These are phyloP conservation scores for Ceyx margarethae DNA, from an alignment of 2,113 vertebrate genomes.

Conservation along the genomic window DNA sequence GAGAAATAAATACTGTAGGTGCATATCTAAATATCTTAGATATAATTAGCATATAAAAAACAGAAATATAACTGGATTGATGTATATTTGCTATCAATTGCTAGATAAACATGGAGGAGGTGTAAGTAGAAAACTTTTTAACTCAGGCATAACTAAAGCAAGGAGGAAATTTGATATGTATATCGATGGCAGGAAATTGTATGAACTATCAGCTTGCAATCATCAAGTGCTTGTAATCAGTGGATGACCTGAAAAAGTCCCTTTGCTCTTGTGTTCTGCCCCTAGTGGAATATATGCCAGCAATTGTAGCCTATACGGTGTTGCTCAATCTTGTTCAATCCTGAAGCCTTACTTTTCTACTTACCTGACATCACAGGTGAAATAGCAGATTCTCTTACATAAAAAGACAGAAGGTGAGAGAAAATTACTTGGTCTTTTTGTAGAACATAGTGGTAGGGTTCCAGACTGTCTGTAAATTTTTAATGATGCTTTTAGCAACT, in stretches of 20 bases:
- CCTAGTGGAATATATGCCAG: not conserved
- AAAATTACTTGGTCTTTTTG: not conserved
- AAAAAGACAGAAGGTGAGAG: not conserved
- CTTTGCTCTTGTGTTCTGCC: not conserved
- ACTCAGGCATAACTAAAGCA: not conserved
- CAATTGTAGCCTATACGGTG: not conserved
- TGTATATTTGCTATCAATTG: not conserved
- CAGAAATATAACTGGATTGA: not conserved
- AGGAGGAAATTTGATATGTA: not conserved
- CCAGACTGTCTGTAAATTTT: slow-evolving; percentile 5
- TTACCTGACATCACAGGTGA: not conserved
- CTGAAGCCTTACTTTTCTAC: not conserved
- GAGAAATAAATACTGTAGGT: not conserved
- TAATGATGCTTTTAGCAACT: slow-evolving; percentile 43
- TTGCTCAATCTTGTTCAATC: not conserved
- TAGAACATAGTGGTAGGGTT: not conserved
- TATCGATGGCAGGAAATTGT: not conserved
- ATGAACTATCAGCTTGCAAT: not conserved
- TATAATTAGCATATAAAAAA: not conserved
- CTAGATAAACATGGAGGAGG: not conserved
- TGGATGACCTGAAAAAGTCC: not conserved
- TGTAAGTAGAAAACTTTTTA: not conserved
- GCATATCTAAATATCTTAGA: not conserved
- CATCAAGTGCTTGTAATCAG: not conserved
- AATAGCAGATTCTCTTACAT: not conserved